Conservation (phyloP, 2,888 invertebrate genomes). For the Eudemis profundana region DNA sequence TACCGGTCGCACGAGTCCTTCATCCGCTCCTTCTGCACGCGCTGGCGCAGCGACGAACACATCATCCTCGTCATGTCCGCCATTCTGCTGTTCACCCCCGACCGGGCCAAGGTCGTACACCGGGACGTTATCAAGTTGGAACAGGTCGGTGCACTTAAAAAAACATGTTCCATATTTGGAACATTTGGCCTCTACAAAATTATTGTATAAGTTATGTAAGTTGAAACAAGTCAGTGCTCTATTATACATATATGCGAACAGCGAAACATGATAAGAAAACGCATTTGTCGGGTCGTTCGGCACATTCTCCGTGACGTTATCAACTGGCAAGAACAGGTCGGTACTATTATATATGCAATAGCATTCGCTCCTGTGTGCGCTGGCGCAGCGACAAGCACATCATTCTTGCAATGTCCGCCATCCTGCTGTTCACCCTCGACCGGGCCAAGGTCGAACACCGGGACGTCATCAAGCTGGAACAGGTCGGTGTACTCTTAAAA, state of each 20-base stretch:
- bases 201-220: too few species aligned
- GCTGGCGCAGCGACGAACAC: constrained; percentile 94
- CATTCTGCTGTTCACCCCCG: constrained; percentile 95
- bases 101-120: constrained; percentile 91
- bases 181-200: too few species aligned
- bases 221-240: too few species aligned
- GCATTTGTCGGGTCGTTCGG: too few species aligned
- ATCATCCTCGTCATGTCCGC: constrained; percentile 96
- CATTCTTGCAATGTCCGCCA: constrained; percentile 95
- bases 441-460: constrained; percentile 92
- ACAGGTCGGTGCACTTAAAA: constrained; percentile 91
- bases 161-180: too few species aligned
- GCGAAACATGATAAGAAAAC: too few species aligned
- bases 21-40: constrained; percentile 93
- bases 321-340: constrained; percentile 12
- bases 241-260: too few species aligned
- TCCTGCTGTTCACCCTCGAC: constrained; percentile 95
- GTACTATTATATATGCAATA: neutral
- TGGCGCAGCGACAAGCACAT: constrained; percentile 96
- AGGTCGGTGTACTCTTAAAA: too few species aligned
- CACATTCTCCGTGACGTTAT: neutral
- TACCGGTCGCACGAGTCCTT: constrained; percentile 94
- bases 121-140: constrained; percentile 93
- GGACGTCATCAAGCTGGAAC: constrained; percentile 94
- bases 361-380: constrained; percentile 70